Conservation (phyloP, 2,113 vertebrate species). For the Trinectes maculatus region DNA sequence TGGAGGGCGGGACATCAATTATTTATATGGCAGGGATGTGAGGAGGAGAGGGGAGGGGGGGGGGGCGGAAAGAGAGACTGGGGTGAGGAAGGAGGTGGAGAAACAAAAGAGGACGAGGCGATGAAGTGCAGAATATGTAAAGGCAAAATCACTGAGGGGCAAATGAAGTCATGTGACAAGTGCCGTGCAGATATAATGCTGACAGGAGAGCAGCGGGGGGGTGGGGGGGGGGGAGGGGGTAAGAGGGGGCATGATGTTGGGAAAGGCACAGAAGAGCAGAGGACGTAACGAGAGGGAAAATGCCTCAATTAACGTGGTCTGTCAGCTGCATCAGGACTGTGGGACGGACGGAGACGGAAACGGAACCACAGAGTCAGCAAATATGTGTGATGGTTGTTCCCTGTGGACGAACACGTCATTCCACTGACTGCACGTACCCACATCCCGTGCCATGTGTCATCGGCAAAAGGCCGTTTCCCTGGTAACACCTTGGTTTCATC, state of each 20-base stretch:
- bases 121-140: slow-evolving; percentile 28
- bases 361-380: too few relatives aligned
- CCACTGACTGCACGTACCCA: too few relatives aligned
- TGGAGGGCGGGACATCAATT: slow-evolving; percentile 72
- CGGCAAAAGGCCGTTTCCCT: slow-evolving; percentile 13
- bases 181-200: slow-evolving; percentile 18
- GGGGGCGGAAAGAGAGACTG: slow-evolving; percentile 8
- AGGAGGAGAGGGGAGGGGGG: slow-evolving; percentile 26
- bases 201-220: neutral
- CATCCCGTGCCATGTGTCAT: too few relatives aligned
- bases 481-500: slow-evolving; percentile 37
- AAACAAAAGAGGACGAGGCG: slow-evolving; percentile 5
- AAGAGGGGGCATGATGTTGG: slow-evolving; percentile 21
- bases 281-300: slow-evolving; percentile 49
- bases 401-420: slow-evolving; percentile 21
- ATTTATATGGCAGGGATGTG: slow-evolving; percentile 65
- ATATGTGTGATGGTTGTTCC: slow-evolving; percentile 21
- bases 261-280: slow-evolving; percentile 25
- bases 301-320: slow-evolving; percentile 37
- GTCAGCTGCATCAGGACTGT: slow-evolving; percentile 37
- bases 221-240: too few relatives aligned
- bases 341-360: too few relatives aligned
- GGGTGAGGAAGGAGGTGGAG: neutral
- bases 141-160: slow-evolving; percentile 23
- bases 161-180: slow-evolving; percentile 20